Evolutionary conservation across 2,797 vertebrate species (phyloP).

Genomic region (Sebastes miniatus): DNA sequence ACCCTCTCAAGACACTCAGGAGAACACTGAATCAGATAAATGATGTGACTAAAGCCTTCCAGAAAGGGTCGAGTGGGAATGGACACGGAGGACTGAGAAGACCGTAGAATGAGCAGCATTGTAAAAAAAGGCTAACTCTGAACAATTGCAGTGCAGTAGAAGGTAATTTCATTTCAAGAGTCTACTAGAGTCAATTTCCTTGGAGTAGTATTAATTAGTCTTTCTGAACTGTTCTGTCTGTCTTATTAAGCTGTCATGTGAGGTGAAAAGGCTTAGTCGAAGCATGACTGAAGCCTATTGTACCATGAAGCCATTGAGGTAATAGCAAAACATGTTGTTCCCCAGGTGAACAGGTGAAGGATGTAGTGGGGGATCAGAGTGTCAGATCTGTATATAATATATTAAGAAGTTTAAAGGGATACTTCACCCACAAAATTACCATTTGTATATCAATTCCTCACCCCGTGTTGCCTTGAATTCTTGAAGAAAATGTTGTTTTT

Average conservation of each 20-base stretch:
- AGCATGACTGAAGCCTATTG: conserved; percentile 19
- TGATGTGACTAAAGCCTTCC: background rate
- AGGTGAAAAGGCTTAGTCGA: background rate
- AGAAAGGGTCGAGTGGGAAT: background rate
- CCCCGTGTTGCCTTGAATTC: background rate
- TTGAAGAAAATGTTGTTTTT: background rate
- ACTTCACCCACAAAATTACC: background rate
- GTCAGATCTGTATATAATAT: background rate
- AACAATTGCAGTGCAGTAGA: background rate
- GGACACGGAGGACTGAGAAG: background rate
- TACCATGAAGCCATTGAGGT: background rate
- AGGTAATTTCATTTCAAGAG: conserved; percentile 1
- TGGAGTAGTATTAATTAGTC: background rate
- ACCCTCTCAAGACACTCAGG: background rate
- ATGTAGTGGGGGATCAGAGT: background rate
- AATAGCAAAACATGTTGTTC: background rate
- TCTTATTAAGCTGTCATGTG: conserved; percentile 35
- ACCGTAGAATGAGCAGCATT: background rate
- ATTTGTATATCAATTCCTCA: background rate
- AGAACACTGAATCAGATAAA: background rate
- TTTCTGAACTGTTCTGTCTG: background rate
- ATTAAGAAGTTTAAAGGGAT: too few relatives aligned
- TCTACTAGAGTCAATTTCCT: background rate
- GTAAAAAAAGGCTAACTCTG: background rate
- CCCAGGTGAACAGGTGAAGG: background rate